Evolutionary conservation across 2,888 invertebrate species (phyloP).

Genomic region (Artemia sinica): DNA sequence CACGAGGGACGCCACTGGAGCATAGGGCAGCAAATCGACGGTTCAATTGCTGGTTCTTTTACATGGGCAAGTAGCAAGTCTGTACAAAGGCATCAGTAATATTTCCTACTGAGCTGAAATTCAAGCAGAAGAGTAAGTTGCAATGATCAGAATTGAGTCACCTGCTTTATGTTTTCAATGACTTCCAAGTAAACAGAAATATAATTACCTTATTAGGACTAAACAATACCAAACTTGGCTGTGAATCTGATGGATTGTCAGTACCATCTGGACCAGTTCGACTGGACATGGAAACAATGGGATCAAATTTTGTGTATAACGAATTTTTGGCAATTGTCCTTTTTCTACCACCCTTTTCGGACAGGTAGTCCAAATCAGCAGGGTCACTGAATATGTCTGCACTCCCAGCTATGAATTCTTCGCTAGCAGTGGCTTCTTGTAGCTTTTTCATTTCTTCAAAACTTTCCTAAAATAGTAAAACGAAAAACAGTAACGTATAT

Average conservation of each 20-base stretch:
- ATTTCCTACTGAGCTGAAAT: too few relatives aligned
- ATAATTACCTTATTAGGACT: constrained; percentile 6
- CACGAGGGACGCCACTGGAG: too few relatives aligned
- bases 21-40: too few relatives aligned
- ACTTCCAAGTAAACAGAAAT: neutral
- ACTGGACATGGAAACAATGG: neutral
- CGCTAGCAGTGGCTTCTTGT: constrained; percentile 5
- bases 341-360: neutral
- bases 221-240: neutral
- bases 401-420: neutral
- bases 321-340: constrained; percentile 2
- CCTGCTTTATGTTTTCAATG: too few relatives aligned
- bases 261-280: constrained; percentile 1
- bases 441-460: neutral
- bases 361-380: neutral
- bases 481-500: too few relatives aligned
- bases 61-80: too few relatives aligned
- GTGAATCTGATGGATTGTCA: neutral
- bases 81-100: too few relatives aligned
- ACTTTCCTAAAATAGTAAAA: too few relatives aligned
- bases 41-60: too few relatives aligned
- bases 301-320: constrained; percentile 3
- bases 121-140: too few relatives aligned
- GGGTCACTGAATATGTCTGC: constrained; percentile 3
- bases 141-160: too few relatives aligned